These are phyloP conservation scores for Orthosia gracilis DNA, from an alignment of 2,888 invertebrate genomes.

Conservation along the genomic window DNA sequence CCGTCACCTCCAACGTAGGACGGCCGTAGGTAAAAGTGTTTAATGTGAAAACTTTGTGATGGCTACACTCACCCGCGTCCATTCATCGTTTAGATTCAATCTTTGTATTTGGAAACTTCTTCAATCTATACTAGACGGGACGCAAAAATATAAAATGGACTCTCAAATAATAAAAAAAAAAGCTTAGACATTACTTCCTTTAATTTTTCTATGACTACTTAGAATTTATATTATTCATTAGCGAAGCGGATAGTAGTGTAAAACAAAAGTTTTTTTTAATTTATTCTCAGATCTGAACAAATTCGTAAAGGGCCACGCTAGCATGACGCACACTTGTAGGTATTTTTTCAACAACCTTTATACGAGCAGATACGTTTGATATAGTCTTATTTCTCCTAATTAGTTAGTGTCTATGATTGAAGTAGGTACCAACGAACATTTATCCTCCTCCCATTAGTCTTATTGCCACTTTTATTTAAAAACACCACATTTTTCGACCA, in stretches of 20 bases:
- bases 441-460: conserved; percentile 27
- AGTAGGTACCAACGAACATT: conserved; percentile 18
- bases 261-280: conserved; percentile 36
- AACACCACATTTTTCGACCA: conserved; percentile 12
- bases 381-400: conserved; percentile 29
- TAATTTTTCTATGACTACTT: conserved; percentile 6
- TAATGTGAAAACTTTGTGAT: conserved; percentile 82
- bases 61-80: conserved; percentile 74
- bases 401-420: conserved; percentile 31
- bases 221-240: conserved; percentile 40
- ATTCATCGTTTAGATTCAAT: conserved; percentile 73
- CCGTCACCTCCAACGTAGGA: conserved; percentile 64
- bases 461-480: conserved; percentile 30
- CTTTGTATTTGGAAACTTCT: conserved; percentile 65
- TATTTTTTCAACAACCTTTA: conserved; percentile 17
- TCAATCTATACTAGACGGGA: conserved; percentile 21
- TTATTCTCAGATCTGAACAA: conserved; percentile 32
- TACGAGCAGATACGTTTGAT: not conserved
- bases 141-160: conserved; percentile 16
- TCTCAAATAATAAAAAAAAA: not conserved
- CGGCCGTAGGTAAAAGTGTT: conserved; percentile 77
- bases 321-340: conserved; percentile 33
- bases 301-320: conserved; percentile 35
- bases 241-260: conserved; percentile 14
- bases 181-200: conserved; percentile 4